These are phyloP conservation scores for Druceiella hillmani DNA, from an alignment of 2,888 invertebrate genomes.

Conservation along the genomic window DNA sequence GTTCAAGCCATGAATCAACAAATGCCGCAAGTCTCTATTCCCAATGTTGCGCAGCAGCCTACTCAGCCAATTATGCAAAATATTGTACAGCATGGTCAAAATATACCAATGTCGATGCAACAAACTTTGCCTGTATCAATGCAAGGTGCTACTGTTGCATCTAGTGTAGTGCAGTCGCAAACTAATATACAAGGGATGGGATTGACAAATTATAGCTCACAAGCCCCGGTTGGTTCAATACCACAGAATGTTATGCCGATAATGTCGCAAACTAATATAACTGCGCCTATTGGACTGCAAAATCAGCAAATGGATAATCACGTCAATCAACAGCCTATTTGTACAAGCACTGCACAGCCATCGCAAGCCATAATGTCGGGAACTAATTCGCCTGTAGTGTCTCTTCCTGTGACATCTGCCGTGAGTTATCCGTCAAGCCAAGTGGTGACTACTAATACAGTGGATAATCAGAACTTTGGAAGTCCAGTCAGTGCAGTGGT, in stretches of 20 bases:
- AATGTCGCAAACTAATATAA: constrained; percentile 44
- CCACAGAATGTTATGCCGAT: constrained; percentile 23
- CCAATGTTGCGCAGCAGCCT: constrained; percentile 18
- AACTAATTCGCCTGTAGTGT: constrained; percentile 49
- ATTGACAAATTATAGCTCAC: too few relatives aligned
- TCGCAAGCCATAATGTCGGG: constrained; percentile 34
- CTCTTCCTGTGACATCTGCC: constrained; percentile 43
- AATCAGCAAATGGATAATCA: constrained; percentile 35
- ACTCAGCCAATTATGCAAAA: constrained; percentile 19
- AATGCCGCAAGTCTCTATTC: constrained; percentile 16
- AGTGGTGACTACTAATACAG: constrained; percentile 28
- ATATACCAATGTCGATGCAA: constrained; percentile 51
- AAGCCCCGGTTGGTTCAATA: constrained; percentile 16
- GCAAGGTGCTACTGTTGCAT: constrained; percentile 36
- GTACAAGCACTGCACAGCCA: constrained; percentile 29
- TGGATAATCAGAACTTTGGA: constrained; percentile 47
- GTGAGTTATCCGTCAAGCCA: constrained; percentile 25
- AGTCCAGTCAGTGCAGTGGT: constrained; percentile 50
- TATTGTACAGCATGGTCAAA: constrained; percentile 33
- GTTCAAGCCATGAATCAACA: constrained; percentile 14
- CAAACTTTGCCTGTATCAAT: constrained; percentile 44
- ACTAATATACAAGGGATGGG: constrained; percentile 41
- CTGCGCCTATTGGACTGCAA: constrained; percentile 28
- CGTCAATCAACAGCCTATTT: constrained; percentile 11
- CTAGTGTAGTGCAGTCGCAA: constrained; percentile 48